These are phyloP conservation scores for Ceryle rudis DNA, from an alignment of 2,797 vertebrate species.

Conservation along the genomic window DNA sequence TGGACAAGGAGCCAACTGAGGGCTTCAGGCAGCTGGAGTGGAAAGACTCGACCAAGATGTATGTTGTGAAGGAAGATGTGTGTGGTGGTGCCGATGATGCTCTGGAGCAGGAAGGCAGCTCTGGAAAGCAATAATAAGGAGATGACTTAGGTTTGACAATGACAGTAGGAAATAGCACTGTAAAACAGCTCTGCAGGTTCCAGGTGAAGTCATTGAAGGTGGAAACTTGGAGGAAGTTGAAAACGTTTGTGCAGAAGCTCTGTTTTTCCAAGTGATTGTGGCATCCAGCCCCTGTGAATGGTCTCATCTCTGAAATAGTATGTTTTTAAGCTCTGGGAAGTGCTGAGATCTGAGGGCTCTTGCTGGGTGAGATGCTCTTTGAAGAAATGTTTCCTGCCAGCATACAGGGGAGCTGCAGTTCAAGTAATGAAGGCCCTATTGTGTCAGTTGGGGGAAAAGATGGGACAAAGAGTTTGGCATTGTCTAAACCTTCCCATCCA, in stretches of 20 bases:
- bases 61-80: background rate
- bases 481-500: constrained; percentile 9
- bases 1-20: background rate
- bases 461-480: constrained; percentile 10
- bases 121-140: background rate
- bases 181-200: background rate
- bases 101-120: background rate
- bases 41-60: background rate
- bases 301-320: background rate
- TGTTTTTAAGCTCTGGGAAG: constrained; percentile 14
- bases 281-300: background rate
- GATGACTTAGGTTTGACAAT: background rate
- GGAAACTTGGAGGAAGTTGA: background rate
- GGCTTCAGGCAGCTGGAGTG: background rate
- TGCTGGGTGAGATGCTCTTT: constrained; percentile 46
- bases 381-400: constrained; percentile 43
- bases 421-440: constrained; percentile 34
- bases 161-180: background rate
- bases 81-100: background rate
- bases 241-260: background rate
- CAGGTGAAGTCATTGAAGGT: background rate
- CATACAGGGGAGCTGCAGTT: constrained; percentile 14
- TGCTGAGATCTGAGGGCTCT: constrained; percentile 53
- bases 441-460: background rate
- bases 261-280: background rate